A percentile compares a stretch with the other conserved stretches of the same genome.
Conservation (phyloP, 1,140 invertebrate species). For the Tenebrio molitor region DNA sequence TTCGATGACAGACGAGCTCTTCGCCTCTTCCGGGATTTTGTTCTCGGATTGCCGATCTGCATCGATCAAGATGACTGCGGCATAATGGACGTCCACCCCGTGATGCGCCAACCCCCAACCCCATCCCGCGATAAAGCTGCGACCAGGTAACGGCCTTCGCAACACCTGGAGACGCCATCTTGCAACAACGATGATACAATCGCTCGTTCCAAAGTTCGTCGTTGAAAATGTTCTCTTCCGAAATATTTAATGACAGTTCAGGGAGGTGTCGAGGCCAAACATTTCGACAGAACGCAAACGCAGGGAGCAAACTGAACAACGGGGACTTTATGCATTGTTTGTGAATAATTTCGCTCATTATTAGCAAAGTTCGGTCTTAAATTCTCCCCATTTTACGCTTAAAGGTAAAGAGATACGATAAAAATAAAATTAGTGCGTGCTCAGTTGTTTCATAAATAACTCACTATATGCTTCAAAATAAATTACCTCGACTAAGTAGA, state of each 20-base stretch:
- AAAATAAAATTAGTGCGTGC: constrained; percentile 36
- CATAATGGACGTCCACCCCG: constrained; percentile 1
- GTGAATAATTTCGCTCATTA: constrained; percentile 29
- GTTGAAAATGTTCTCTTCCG: background rate
- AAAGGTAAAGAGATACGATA: background rate
- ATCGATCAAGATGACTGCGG: constrained; percentile 31
- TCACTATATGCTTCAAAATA: constrained; percentile 2
- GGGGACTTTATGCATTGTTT: constrained; percentile 8
- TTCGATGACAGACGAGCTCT: constrained; percentile 55
- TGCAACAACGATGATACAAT: background rate
- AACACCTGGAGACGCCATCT: constrained; percentile 26
- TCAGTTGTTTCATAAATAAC: constrained; percentile 29
- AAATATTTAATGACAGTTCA: background rate
- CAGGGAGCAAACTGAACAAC: background rate
- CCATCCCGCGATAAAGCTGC: too few species aligned
- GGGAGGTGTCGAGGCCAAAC: too few species aligned
- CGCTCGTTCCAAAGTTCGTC: too few species aligned
- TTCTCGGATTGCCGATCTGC: constrained; percentile 44
- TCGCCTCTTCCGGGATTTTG: constrained; percentile 57
- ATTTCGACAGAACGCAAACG: too few species aligned
- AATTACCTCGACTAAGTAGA: constrained; percentile 13
- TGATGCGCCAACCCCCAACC: too few species aligned
- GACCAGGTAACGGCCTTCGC: background rate
- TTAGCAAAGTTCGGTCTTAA: constrained; percentile 19
- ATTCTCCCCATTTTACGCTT: constrained; percentile 5